These are phyloP conservation scores for Urocynchramus pylzowi DNA, from an alignment of 2,113 vertebrate genomes.

Conservation along the genomic window DNA sequence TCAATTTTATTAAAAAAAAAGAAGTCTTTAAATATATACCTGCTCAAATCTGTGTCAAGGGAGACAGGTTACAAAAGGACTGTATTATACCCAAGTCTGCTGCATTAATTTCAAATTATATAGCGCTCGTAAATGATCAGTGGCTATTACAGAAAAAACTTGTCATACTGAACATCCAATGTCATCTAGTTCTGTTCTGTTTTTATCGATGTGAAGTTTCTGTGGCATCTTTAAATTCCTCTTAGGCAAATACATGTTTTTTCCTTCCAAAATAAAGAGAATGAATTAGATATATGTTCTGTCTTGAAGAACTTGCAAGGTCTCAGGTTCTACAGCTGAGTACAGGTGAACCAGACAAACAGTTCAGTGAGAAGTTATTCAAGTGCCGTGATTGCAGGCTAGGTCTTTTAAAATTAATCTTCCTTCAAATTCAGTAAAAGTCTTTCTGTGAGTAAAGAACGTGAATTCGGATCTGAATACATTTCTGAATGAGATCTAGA, in stretches of 20 bases:
- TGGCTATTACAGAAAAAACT: neutral
- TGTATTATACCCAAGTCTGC: neutral
- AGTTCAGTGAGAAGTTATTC: neutral
- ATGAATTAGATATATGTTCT: neutral
- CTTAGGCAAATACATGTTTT: neutral
- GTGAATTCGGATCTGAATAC: neutral
- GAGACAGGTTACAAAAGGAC: neutral
- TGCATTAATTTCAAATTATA: neutral
- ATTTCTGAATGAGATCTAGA: neutral
- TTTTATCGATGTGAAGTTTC: neutral
- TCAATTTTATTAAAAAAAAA: constrained; percentile 59
- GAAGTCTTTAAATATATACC: neutral
- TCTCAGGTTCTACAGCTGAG: neutral
- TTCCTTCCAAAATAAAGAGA: neutral
- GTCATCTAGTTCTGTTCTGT: neutral
- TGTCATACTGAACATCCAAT: neutral
- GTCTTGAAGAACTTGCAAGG: neutral
- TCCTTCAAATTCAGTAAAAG: neutral
- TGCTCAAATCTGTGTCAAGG: constrained; percentile 12
- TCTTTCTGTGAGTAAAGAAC: neutral
- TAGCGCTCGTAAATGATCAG: neutral
- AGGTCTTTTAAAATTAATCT: neutral
- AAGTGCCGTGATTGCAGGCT: neutral
- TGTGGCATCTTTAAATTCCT: neutral
- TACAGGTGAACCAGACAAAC: neutral